phyloP scores from a whole-genome alignment of 2,113 vertebrate species.

The Phycodurus eques region DNA sequence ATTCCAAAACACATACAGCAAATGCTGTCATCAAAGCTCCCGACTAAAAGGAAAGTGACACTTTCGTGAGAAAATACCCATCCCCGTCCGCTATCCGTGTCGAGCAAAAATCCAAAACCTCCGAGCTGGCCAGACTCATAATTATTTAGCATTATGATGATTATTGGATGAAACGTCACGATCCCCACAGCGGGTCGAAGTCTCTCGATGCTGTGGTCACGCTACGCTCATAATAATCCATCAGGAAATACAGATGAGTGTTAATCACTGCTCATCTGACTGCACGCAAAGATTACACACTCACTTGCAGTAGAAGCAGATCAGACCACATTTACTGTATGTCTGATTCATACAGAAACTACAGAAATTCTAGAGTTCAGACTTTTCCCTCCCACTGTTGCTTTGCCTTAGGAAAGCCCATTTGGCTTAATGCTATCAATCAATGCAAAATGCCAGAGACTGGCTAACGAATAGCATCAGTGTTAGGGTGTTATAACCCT shows the following conservation, averaged over 20 bases:
- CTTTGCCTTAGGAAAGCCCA: too few species aligned
- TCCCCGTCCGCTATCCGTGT: background rate
- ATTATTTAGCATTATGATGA: background rate
- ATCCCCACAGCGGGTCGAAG: slow-evolving; percentile 17
- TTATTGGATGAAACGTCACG: background rate
- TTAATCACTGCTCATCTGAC: slow-evolving; percentile 44
- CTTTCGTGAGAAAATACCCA: background rate
- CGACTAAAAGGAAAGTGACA: too few species aligned
- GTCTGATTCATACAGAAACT: too few species aligned
- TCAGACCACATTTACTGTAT: too few species aligned
- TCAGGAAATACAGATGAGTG: slow-evolving; percentile 46
- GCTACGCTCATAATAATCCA: slow-evolving; percentile 38
- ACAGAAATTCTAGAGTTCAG: too few species aligned
- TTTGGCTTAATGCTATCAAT: too few species aligned
- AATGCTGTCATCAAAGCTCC: too few species aligned
- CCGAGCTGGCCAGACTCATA: background rate
- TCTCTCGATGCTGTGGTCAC: slow-evolving; percentile 22
- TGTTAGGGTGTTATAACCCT: too few species aligned
- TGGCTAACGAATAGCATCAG: too few species aligned
- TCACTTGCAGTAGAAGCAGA: background rate
- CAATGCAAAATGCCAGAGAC: too few species aligned
- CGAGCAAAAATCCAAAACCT: slow-evolving; percentile 1
- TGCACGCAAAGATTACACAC: slow-evolving; percentile 46
- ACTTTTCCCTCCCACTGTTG: too few species aligned
- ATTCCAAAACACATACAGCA: too few species aligned